Evolutionary conservation across 2,888 invertebrate genomes (phyloP), one percentile per base, ranked within the genome.

Genomic region (Erynnis tages): DNA sequence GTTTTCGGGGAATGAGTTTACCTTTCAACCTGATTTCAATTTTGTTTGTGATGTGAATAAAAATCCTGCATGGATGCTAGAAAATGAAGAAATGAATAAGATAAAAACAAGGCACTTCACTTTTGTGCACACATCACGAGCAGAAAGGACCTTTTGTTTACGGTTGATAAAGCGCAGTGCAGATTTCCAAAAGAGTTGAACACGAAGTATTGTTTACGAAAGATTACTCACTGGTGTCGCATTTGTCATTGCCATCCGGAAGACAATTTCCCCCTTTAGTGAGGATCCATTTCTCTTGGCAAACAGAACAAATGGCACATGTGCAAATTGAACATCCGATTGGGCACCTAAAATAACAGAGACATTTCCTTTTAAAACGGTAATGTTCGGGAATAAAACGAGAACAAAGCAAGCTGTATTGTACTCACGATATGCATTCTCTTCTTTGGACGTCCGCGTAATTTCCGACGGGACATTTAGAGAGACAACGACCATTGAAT

Each of bases 261-360:
- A 94, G 91, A 84, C 96, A 96, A 61, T 92, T 91, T 50, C 93
- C 93, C 65, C 93, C 93, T 73, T 92, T 93, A 74, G 93, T 94
- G 58, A 95, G 89, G 64, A 91, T 91, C 95, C 95, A 96, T 71
- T 94, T 94, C 44, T 91, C 90, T 69, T 92, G 83, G 78, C 96
- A 96, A 56, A 93, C 92, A 53, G 93, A 91, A 82, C 96, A 96
- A 56, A 93, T 90, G 61, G 92, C 91, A 69, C 91, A 93, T 62
- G 90, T 90, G 79, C 96, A 96, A 68, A 92, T 91, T 59, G 92
- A 91, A 82, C 96, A 96, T 56, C 95, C 95, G 21, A 93, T 92
- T 5, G 94, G 93, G 78, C 96, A 96, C 59, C 88, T 89, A 73
- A 72, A 84, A 82, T 35, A 56, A 63, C 55, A 65, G 49, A 56